A percentile compares a stretch with the other conserved stretches of the same genome.
These are phyloP conservation scores for Flabesymbios commensalis DNA, from an alignment of 2,888 invertebrate genomes.

Conservation along the genomic window DNA sequence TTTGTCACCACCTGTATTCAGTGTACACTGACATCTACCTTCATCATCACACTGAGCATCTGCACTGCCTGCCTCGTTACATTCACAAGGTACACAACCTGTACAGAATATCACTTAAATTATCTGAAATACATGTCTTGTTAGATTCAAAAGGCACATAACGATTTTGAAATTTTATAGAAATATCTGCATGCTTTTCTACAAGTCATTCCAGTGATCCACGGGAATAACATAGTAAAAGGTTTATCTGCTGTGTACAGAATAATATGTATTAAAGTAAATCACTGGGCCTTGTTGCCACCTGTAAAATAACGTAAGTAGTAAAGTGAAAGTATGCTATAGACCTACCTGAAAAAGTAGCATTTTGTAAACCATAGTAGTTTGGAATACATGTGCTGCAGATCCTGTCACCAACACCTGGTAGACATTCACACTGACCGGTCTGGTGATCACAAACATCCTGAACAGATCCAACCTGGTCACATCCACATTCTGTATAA, in stretches of 20 bases:
- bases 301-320: no score
- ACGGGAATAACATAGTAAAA: no score
- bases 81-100: constrained; percentile 43
- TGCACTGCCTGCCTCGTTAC: constrained; percentile 39
- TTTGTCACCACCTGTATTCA: constrained; percentile 18
- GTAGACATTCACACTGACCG: constrained; percentile 36
- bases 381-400: constrained; percentile 31
- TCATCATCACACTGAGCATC: constrained; percentile 36
- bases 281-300: no score
- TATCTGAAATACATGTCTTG: no score
- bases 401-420: constrained; percentile 27
- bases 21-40: constrained; percentile 41
- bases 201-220: not conserved
- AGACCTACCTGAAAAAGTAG: not conserved
- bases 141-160: not conserved
- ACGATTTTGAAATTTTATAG: not conserved
- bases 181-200: not conserved
- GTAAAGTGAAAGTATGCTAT: no score
- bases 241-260: no score
- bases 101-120: not conserved
- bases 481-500: constrained; percentile 36
- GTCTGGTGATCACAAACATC: constrained; percentile 29
- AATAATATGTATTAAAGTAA: no score
- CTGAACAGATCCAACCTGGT: constrained; percentile 22
- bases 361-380: constrained; percentile 25